Base-by-base conservation (phyloP, 2,113 vertebrate genomes). In the Campylorhamphus procurvoides region DNA sequence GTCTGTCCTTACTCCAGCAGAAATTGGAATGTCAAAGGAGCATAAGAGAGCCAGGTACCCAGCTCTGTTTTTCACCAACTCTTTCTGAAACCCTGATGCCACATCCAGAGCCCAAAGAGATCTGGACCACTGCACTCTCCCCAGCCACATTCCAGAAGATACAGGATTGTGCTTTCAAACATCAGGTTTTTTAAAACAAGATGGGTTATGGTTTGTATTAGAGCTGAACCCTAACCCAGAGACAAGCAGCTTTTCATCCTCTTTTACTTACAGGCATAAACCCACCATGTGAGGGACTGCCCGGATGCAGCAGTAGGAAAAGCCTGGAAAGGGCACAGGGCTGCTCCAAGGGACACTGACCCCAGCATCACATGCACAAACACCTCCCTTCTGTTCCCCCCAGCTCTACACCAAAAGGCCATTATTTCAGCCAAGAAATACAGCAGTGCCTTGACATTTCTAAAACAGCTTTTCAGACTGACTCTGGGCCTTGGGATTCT, bases 361-460 rank as follows among this genome's bases (percentile, higher is more conserved):
- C 27, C 27, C 42, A 25, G 47, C 27, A 50, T 6, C 4, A 3
- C 39, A 42, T 1, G 1, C 1, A 2, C 47, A 75, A 47, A 63
- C 27, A 31, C 22, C 7, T 73, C 29, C 18, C 27, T 78, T 79
- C 62, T 64, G 12, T 47, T 85, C n/a, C 47, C 42, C 55, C 42
- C 47, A 39, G 18, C 14, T 20, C 50, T 66, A 60, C 94, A 77
- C 39, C 3, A 12, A 67, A 85, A 71, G 14, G 14, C 35, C 2
- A 4, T 67, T 60, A 31, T 35, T 88, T 53, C 60, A 59, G 35
- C 50, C 80, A 87, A 81, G 64, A 91, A 92, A 87, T n/a, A 35
- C 33, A 75, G 31, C 44, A n/a, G 44, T 28, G 83, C 44, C 50
- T 79, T 74, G 12, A 39, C 52, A 77, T 81, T 83, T 86, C 82